Percentiles rank a stretch among this genome's conserved stretches.
These are phyloP conservation scores for Branchipolynoe longqiensis DNA, from an alignment of 2,888 invertebrate genomes.

Conservation along the genomic window DNA sequence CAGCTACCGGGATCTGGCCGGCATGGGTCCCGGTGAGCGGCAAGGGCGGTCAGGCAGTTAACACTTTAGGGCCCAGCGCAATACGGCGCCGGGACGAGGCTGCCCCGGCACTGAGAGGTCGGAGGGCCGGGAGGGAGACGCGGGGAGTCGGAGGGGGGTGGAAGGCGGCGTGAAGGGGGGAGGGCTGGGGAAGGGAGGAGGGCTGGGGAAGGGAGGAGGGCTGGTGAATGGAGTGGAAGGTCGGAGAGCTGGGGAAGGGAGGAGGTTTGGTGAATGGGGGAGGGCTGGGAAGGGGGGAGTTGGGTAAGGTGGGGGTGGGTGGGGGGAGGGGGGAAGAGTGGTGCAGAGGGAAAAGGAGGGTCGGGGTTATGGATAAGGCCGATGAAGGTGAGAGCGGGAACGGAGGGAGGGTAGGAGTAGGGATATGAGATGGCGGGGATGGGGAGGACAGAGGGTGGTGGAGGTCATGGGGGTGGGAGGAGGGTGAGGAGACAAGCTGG, in stretches of 20 bases:
- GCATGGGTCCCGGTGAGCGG: no score
- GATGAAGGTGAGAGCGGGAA: not conserved
- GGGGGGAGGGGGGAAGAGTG: not conserved
- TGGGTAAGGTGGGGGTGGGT: not conserved
- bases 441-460: not conserved
- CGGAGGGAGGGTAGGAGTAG: not conserved
- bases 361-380: not conserved
- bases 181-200: not conserved
- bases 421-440: not conserved
- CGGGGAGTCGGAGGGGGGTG: not conserved
- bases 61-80: no score
- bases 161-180: not conserved
- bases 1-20: no score
- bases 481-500: not conserved
- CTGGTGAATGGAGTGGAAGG: no score
- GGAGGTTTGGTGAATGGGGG: not conserved
- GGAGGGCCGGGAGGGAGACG: not conserved
- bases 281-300: not conserved
- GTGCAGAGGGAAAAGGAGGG: no score
- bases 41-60: no score
- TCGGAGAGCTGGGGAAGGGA: not conserved
- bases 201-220: not conserved
- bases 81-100: no score
- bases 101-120: no score
- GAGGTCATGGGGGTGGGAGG: not conserved